Evolutionary conservation across 2,797 vertebrate species (phyloP), one percentile per base, ranked within the genome.

Genomic region (Lutjanus argentimaculatus): DNA sequence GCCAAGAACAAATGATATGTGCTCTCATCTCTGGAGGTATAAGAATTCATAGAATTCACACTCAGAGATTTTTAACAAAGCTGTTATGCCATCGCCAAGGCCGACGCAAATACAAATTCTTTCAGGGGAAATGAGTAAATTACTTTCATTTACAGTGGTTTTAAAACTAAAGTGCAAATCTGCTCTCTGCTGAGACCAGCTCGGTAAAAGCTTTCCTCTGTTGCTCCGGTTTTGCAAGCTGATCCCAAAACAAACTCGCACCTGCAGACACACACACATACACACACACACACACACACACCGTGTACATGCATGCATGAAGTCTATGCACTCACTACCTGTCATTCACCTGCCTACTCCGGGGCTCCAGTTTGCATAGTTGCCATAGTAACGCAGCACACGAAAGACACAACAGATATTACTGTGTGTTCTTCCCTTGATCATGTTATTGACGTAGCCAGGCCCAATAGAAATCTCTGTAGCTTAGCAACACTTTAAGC

Each of bases 1-100:
- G 58, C 67, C 62, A 58, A 88, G 87, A 89, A 90, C 83, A 91
- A 90, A 89, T 75, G 69, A 79, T 73, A 83, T 75, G 67, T 40
- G 43, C 74, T 67, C 59, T 77, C 62, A 82, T 85, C 91, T 90
- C 88, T n/a, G 66, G 80, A 91, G 89, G 77, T 82, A 79, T 81
- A 83, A 80, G 76, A 88, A 90, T 92, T 90, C 74, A 90, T 84
- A 64, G 83, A 82, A 88, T 85, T 90, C 88, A 88, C 89, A 93
- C 80, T 76, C 57, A 13, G 75, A 88, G 86, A 77, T 82, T 80
- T 84, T 76, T 76, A 77, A 88, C 87, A 91, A 91, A 90, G 83
- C 80, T 11, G 42, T 61, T 13, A 13, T 4, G 72, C 42, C 30
- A 45, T 64, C 68, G 77, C 55, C 3, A 21, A 78, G 45, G 45